Base-by-base conservation (phyloP, 35 echinoderm and acorn worm genomes). In the Lytechinus variegatus region DNA sequence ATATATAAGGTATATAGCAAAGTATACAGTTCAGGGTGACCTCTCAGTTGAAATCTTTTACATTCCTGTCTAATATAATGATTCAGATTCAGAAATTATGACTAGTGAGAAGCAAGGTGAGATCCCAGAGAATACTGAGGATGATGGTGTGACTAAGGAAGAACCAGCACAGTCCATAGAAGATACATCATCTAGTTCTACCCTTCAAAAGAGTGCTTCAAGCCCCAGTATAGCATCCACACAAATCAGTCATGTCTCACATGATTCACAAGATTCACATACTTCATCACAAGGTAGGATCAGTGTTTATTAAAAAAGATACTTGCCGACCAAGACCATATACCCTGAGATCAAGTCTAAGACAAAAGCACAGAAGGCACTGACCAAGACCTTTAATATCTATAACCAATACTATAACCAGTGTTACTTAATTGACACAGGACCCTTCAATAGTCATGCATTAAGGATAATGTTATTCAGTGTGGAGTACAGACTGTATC, bases 161-260 rank as follows among this genome's bases (percentile, higher is more conserved):
- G 66, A 79, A 3, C 66, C 66, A 79, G 66, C 6, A 79, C 66
- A 79, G 66, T n/a, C 66, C n/a, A 5, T 8, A 79, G 66, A 79
- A 7, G 19, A 79, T 7, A 79, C 66, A 79, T 19, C 66, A 6
- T 79, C 66, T 24, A 57, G 28, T 12, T 27, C 92, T 54, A 93
- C 29, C 92, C 92, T 93, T 13, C 53, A 54, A 27, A 93, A 93
- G 92, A 93, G 92, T 57, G 92, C 92, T 21, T 93, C 92, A 27
- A 93, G 92, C 54, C 92, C 92, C 52, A 93, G 92, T 27, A 93
- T 93, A 11, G 92, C 92, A 21, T 93, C 92, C 53, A 55, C 92
- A 13, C 92, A 93, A 27, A 57, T 93, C 92, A 93, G 92, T 57
- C 54, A 93, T 33, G 27, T 57, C 53, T 93, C 92, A 55, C 92